Evolutionary conservation across 2,888 invertebrate genomes (phyloP), one percentile per base, ranked within the genome.

Genomic region (Mythimna impura): DNA sequence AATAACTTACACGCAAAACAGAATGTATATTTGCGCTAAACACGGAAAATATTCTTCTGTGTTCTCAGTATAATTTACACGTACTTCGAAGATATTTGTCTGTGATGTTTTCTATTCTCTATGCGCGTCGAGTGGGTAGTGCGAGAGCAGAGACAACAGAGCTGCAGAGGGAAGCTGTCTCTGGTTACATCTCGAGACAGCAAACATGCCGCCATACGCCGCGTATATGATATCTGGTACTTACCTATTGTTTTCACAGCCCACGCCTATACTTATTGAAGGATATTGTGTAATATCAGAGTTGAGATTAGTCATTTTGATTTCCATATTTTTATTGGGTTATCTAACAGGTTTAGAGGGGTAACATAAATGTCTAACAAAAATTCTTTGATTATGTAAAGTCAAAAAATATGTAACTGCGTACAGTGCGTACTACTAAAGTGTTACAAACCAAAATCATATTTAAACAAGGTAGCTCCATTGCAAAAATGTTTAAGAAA

Each of bases 91-190:
- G 54, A 57, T 84, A 80, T 85, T 85, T 81, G 76, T 85, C 70
- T 75, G 60, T 81, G 66, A 57, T 81, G 84, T 81, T 86, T 81
- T 85, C 76, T 85, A 83, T 79, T 66, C 85, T 85, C 81, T 85
- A 83, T 83, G 84, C 76, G 72, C 84, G 66, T 85, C 73, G 82
- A 88, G 90, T 88, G 88, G 82, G 65, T 63, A 71, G 82, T 80
- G 78, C 88, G 87, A 93, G 93, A 93, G 93, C 92, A 89, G 81
- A 89, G 92, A 90, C 92, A 94, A 94, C 93, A 93, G 93, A 93
- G 92, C 80, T 89, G 88, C 91, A 91, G 93, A 92, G 82, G 88
- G 89, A 86, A 89, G 89, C 87, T 87, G 89, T 89, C 88, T 95
- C 93, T 84, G 90, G 92, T 95, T 93, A 89, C 94, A 90, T 88